Evolutionary conservation across 2,797 vertebrate genomes (phyloP), one percentile per base, ranked within the genome.

Genomic region (Oceanodroma leucorhoa): DNA sequence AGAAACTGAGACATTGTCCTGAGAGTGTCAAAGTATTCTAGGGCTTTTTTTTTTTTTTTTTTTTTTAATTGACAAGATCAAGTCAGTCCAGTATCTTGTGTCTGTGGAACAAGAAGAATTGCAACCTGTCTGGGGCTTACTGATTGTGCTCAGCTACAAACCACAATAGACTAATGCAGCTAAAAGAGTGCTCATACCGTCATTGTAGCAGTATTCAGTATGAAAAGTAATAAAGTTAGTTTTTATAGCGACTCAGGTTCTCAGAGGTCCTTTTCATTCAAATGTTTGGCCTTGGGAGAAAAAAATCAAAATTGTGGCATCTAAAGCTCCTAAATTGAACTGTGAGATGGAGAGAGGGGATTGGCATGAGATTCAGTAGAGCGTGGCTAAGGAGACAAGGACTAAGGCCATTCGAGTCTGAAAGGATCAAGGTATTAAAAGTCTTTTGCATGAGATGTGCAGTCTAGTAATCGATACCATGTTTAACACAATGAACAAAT

Each of bases 401-500:
- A 87, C 7, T 71, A 40, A 80, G 22, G 18, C 30, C 34, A 15
- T 89, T 91, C 3, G 8, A 67, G 9, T 71, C 54, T 60, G 43
- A 88, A 93, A 87, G 22, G 61, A 78, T 92, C 65, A 72, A 91
- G 78, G 32, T 53, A 89, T 94, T 94, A 83, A 82, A 80, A 71
- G 30, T 62, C 67, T 83, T 94, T 84, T 89, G 46, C 51, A 45
- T 83, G 54, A 93, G 66, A 54, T 46, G 50, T 65, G 51, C 43
- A 82, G 34, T 73, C 72, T 83, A 70, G 54, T 38, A 93, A 91
- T 94, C 9, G 0, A 87, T 94, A 83, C 0, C 8, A 62, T 81
- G 62, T 72, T 95, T 94, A 94, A 95, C 71, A 89, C 53, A 90
- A 83, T 50, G 75, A 83, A 77, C 36, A 81, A 93, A 94, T 94